Conservation (phyloP, 2,113 vertebrate genomes). For the Amphiprion ocellaris region DNA sequence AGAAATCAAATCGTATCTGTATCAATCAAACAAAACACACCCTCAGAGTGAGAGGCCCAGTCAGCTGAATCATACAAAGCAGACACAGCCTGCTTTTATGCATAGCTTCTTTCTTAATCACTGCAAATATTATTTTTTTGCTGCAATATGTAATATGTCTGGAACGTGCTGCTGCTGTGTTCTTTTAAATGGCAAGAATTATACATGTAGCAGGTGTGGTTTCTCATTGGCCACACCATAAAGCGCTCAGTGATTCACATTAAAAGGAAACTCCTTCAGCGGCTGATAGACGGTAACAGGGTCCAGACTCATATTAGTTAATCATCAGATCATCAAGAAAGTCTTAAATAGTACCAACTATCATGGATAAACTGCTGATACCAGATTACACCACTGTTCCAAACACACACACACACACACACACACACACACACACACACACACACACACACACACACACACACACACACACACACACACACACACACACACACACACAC, state of each 20-base stretch:
- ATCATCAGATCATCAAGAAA: conserved; percentile 7
- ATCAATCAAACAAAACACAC: conserved; percentile 47
- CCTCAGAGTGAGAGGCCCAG: neutral
- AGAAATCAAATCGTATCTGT: conserved; percentile 21
- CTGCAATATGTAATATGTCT: neutral
- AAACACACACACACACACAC: too few relatives aligned
- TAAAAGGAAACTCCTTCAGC: neutral
- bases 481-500: neutral
- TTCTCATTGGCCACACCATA: neutral
- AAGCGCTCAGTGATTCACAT: conserved; percentile 31
- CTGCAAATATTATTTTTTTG: neutral
- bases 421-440: too few relatives aligned
- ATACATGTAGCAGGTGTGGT: conserved; percentile 24
- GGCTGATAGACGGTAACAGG: neutral
- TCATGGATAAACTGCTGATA: neutral
- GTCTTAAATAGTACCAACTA: neutral
- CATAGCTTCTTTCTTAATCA: conserved; percentile 17
- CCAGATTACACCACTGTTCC: neutral
- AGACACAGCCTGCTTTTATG: neutral
- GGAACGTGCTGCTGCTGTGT: neutral
- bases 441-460: too few relatives aligned
- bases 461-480: too few relatives aligned
- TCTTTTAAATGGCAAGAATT: neutral
- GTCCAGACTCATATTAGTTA: neutral
- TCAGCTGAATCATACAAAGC: conserved; percentile 3